These are phyloP conservation scores for Limnephilus lunatus DNA, from an alignment of 2,888 invertebrate species.

Conservation along the genomic window DNA sequence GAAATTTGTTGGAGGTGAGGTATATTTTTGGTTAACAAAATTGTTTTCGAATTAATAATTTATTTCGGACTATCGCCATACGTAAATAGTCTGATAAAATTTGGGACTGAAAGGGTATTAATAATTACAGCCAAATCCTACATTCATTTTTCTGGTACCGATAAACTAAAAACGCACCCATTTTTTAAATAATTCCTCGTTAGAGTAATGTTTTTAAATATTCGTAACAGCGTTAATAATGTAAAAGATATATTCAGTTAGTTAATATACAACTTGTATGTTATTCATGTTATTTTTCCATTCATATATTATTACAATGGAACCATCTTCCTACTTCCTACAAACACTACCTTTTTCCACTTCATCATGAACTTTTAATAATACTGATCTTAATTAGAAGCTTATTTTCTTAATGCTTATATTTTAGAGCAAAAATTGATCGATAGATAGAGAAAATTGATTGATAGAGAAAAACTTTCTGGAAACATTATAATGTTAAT, in stretches of 20 bases:
- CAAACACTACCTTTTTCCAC: background rate
- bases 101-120: background rate
- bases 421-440: no score
- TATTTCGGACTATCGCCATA: background rate
- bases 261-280: background rate
- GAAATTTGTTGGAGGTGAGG: background rate
- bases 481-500: no score
- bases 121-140: background rate
- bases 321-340: background rate
- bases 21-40: background rate
- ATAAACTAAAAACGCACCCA: background rate
- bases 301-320: background rate
- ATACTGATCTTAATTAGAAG: background rate
- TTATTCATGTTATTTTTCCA: background rate
- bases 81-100: background rate
- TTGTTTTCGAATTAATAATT: no score
- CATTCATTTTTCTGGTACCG: background rate
- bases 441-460: no score
- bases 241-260: background rate
- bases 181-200: background rate
- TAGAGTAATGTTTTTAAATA: background rate
- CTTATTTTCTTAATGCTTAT: no score
- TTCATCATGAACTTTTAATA: background rate
- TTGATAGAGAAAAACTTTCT: no score
- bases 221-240: background rate